Conservation (phyloP, 2,888 invertebrate genomes). For the Lumbricus terrestris region DNA sequence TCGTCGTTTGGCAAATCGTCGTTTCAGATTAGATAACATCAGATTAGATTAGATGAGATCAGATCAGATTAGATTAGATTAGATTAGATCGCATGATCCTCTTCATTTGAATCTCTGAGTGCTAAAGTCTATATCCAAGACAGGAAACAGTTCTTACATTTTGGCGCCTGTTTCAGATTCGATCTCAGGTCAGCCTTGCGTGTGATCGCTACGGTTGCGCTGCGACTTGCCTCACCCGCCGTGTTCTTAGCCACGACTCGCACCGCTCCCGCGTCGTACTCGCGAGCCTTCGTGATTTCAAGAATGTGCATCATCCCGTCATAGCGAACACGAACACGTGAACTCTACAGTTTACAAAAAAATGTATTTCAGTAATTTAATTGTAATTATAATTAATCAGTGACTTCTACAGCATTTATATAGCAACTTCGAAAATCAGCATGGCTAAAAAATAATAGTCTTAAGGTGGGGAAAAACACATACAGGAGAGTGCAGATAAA, state of each 20-base stretch:
- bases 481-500: too few species aligned
- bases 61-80: too few species aligned
- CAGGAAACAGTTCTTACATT: constrained; percentile 43
- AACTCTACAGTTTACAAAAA: background rate
- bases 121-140: constrained; percentile 25
- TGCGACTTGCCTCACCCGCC: constrained; percentile 86
- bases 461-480: too few species aligned
- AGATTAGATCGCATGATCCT: too few species aligned
- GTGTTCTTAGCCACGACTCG: constrained; percentile 93
- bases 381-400: too few species aligned
- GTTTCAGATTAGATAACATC: too few species aligned
- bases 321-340: constrained; percentile 75
- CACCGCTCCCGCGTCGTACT: constrained; percentile 94
- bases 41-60: too few species aligned
- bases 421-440: too few species aligned
- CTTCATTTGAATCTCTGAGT: too few species aligned
- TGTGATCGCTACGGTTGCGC: constrained; percentile 71
- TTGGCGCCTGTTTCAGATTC: constrained; percentile 54
- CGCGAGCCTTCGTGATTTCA: constrained; percentile 93
- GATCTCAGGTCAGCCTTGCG: constrained; percentile 57
- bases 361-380: background rate
- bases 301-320: constrained; percentile 96
- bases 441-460: too few species aligned
- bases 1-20: too few species aligned
- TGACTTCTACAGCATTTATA: too few species aligned